Evolutionary conservation across 2,113 vertebrate genomes (phyloP).

Genomic region (Oenanthe oenanthe): DNA sequence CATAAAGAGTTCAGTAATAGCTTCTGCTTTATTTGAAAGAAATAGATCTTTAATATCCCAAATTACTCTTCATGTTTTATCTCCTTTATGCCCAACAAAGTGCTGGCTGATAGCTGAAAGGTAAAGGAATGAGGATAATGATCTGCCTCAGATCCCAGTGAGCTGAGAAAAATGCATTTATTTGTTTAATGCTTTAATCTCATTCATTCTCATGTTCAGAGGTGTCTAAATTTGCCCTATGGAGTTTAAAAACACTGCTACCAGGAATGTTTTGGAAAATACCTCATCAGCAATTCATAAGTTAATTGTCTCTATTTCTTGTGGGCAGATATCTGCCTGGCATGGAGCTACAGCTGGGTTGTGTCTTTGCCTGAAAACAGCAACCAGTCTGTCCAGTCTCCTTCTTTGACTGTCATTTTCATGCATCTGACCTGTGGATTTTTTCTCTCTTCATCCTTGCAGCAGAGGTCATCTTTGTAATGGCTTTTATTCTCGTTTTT

Average conservation of each 20-base stretch:
- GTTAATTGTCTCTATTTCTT: neutral
- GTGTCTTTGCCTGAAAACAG: neutral
- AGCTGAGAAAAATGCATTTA: neutral
- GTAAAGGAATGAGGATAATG: neutral
- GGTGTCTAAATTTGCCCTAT: neutral
- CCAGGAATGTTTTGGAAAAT: neutral
- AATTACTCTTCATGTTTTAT: constrained; percentile 25
- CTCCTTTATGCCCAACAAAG: neutral
- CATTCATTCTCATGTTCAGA: neutral
- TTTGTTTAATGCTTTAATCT: constrained; percentile 9
- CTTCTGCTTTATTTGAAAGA: constrained; percentile 40
- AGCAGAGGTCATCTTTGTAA: neutral
- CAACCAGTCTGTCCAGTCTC: neutral
- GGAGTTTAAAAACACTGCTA: neutral
- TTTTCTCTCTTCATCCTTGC: neutral
- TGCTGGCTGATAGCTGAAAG: neutral
- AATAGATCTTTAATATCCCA: constrained; percentile 36
- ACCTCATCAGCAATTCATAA: neutral
- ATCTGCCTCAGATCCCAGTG: neutral
- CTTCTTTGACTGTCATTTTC: neutral
- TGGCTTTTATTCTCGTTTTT: neutral
- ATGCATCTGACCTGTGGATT: neutral
- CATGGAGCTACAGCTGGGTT: neutral
- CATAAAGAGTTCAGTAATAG: constrained; percentile 23
- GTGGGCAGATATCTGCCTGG: neutral